A percentile compares a stretch with the other conserved stretches of the same genome.
These are phyloP conservation scores for Baccha elongata DNA, from an alignment of 2,888 invertebrate species.

Conservation along the genomic window DNA sequence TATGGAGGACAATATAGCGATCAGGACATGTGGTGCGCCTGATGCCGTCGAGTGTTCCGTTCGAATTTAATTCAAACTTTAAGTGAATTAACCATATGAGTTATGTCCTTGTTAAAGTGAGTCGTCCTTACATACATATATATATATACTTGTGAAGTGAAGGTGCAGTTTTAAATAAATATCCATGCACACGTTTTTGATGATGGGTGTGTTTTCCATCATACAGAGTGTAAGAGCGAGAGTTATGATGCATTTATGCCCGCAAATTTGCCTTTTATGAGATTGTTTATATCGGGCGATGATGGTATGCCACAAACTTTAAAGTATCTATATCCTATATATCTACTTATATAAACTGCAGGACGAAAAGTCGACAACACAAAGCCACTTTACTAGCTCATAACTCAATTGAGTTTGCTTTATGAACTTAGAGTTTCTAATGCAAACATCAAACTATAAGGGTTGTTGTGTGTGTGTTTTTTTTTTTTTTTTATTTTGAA, in stretches of 20 bases:
- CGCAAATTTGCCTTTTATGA: constrained; percentile 72
- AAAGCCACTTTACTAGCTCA: constrained; percentile 66
- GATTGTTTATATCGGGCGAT: constrained; percentile 53
- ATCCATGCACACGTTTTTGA: constrained; percentile 24
- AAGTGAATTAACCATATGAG: constrained; percentile 69
- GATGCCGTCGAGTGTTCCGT: constrained; percentile 44
- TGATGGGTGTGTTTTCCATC: constrained; percentile 20
- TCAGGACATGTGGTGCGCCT: constrained; percentile 51
- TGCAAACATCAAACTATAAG: constrained; percentile 40
- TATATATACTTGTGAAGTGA: neutral
- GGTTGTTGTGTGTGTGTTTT: neutral
- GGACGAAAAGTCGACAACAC: constrained; percentile 17
- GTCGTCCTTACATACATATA: constrained; percentile 9
- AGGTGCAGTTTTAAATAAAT: constrained; percentile 71
- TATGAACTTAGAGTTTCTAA: constrained; percentile 66
- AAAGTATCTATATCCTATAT: constrained; percentile 37
- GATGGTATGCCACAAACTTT: constrained; percentile 53
- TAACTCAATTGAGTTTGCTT: constrained; percentile 68
- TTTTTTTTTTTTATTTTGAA: constrained; percentile 12
- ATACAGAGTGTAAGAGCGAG: constrained; percentile 7
- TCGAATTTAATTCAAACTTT: constrained; percentile 71
- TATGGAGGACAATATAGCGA: constrained; percentile 11
- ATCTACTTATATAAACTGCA: neutral
- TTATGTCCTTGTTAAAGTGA: constrained; percentile 54
- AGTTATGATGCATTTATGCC: constrained; percentile 58